Conservation (phyloP, 2,113 vertebrate species). For the Neodon shergylaensis region DNA sequence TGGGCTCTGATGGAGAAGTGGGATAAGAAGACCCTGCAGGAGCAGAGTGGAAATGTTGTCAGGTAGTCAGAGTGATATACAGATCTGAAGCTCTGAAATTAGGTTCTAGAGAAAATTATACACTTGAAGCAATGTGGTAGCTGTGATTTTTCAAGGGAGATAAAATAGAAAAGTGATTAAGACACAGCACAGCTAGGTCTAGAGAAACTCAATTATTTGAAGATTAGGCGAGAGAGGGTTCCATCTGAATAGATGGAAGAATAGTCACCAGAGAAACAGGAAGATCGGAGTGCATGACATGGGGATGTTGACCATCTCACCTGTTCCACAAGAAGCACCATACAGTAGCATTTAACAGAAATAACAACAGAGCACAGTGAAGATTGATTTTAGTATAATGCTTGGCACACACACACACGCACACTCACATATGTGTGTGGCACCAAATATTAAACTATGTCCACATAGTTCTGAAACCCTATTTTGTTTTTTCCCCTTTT, state of each 20-base stretch:
- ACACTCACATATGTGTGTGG: not conserved
- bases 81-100: not conserved
- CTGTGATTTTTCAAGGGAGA: not conserved
- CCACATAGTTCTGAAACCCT: not conserved
- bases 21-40: not conserved
- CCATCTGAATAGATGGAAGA: not conserved
- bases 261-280: not conserved
- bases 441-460: not conserved
- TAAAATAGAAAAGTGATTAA: not conserved
- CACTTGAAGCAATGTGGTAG: not conserved
- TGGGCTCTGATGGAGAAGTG: not conserved
- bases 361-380: not conserved
- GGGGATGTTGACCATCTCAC: not conserved
- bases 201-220: not conserved
- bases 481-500: not conserved
- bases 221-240: not conserved
- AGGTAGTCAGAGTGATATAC: not conserved
- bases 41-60: not conserved
- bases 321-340: not conserved
- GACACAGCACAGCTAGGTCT: not conserved
- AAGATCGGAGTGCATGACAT: not conserved
- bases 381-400: not conserved
- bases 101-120: not conserved
- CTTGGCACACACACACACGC: not conserved
- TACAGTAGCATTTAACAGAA: not conserved